Evolutionary conservation across 2,888 invertebrate species (phyloP), one percentile per base, ranked within the genome.

Genomic region (Diadromus collaris): DNA sequence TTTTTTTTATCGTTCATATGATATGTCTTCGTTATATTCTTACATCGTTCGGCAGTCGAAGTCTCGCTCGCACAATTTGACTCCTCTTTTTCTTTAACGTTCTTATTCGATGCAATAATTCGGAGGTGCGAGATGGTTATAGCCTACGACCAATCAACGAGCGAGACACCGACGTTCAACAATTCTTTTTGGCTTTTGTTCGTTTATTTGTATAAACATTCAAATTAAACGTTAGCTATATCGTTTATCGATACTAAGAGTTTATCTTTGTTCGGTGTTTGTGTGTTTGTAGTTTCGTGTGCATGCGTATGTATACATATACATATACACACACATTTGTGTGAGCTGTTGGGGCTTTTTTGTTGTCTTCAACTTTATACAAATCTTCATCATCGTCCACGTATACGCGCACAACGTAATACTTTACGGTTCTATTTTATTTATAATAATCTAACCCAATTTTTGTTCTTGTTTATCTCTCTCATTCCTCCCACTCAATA

Each of bases 1-100:
- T 76, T 80, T 76, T 68, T 67, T 71, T 78, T 77, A 81, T 79
- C 80, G 44, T 67, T 81, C 65, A 46, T 88, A 88, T 90, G 90
- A 90, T 90, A 90, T 90, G 90, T 90, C 87, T 90, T 89, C 86
- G 85, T 88, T 88, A 87, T 86, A 87, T 87, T 88, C 86, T 89
- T 87, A 87, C 85, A 86, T 87, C 86, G 86, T 83, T 88, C 86
- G 83, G 80, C 84, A 82, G 83, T 86, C 84, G 83, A 85, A 85
- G 84, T 86, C 86, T 89, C 85, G 85, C 84, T 87, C 86, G 81
- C 86, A 83, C 86, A 87, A 71, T 68, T 68, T 41, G 83, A 85
- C 84, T 87, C 85, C 84, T 32, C 68, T 74, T 73, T 54, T 58
- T 24, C 9, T 38, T 61, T 29, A 32, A 56, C 61, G 19, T 41